phyloP scores from a whole-genome alignment of 2,797 vertebrate species.

The Alauda arvensis region DNA sequence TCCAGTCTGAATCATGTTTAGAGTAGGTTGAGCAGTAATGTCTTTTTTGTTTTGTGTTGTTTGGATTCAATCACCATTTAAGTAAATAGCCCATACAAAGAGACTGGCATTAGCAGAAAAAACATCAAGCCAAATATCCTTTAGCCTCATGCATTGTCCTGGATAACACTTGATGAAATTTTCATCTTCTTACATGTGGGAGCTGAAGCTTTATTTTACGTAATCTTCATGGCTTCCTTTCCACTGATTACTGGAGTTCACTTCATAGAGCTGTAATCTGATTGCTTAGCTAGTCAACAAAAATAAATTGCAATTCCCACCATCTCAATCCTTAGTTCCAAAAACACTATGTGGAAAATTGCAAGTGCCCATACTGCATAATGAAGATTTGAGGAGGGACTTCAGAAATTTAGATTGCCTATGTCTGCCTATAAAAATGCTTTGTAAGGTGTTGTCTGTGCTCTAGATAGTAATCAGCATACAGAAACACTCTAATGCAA shows the following conservation, averaged over 20 bases:
- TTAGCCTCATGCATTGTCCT: not conserved
- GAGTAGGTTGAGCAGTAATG: not conserved
- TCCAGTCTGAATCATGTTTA: not conserved
- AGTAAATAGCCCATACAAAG: not conserved
- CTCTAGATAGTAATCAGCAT: not conserved
- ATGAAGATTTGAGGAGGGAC: not conserved
- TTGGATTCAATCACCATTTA: not conserved
- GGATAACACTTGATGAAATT: not conserved
- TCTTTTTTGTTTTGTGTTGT: not conserved
- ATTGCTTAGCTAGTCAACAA: not conserved
- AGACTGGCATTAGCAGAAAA: not conserved
- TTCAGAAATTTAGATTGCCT: not conserved
- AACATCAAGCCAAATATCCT: not conserved
- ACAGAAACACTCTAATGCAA: not conserved
- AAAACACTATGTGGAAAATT: not conserved
- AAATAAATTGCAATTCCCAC: not conserved
- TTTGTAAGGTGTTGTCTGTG: not conserved
- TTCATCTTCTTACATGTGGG: not conserved
- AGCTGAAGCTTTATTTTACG: not conserved
- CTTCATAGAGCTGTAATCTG: not conserved
- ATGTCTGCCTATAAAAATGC: not conserved
- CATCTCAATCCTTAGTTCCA: not conserved
- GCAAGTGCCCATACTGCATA: not conserved
- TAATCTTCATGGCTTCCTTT: not conserved
- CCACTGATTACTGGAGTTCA: not conserved